Base-by-base conservation (phyloP, 2,113 vertebrate species). In the Pelusios castaneus region DNA sequence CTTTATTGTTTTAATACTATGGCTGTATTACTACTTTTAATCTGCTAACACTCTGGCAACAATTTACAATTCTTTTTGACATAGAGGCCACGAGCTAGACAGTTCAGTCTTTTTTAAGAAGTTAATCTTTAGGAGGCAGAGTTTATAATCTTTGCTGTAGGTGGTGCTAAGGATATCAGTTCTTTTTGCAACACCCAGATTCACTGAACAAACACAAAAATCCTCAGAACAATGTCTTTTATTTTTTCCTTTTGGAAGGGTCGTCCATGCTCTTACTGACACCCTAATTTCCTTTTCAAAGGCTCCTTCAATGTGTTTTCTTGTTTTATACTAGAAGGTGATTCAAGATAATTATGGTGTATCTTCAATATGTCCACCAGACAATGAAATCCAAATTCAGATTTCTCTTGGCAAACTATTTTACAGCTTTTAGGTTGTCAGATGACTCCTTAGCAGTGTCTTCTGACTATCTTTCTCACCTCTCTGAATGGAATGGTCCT, bases 141-240 rank as follows among this genome's bases (percentile, higher is more conserved):
- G 89, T 92, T 90, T 86, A 82, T 86, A 19, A 73, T 76, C 34
- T 82, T 86, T 84, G 43, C 10, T 84, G 19, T 31, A 82, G 90
- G n/a, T 38, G n/a, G 38, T n/a, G 7, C 4, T 75, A 51, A 89
- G 45, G n/a, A 80, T 90, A 93, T 92, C 75, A 87, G 25, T 63
- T 31, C 84, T n/a, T 29, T 92, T 67, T 84, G 17, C 49, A 93
- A 88, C 5, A 90, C 41, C 3, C 41, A 67, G 79, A 34, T 73
- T 77, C 3, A 8, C 9, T 0, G 1, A 25, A 7, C 14, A 90
- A 73, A 77, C 56, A 43, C 29, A 89, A 27, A 45, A 43, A 60
- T 29, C 2, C 0, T 0, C 3, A 58, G 56, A 11, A 3, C 88
- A 38, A 70, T 70, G 63, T 38, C n/a, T 70, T 70, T 70, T 38